These are phyloP conservation scores for Siphamia tubifer DNA, from an alignment of 2,113 vertebrate species.

Conservation along the genomic window DNA sequence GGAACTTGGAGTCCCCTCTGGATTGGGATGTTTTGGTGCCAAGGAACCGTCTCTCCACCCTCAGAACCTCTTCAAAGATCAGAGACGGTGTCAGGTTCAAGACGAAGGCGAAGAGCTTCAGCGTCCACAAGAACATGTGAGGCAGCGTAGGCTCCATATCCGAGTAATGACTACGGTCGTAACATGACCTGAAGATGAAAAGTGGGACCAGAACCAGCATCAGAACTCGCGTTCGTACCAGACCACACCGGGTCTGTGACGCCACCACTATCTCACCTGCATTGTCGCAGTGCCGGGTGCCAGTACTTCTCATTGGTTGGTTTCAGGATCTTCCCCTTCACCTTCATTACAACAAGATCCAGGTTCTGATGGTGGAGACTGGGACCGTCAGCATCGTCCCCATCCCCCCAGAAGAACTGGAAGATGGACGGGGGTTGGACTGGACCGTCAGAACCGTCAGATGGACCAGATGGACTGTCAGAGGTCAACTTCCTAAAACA, in stretches of 20 bases:
- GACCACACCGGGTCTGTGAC: background rate
- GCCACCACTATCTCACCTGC: background rate
- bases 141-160: constrained; percentile 60
- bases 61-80: constrained; percentile 64
- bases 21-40: no score
- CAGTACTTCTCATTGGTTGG: constrained; percentile 82
- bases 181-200: constrained; percentile 10
- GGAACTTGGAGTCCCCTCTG: no score
- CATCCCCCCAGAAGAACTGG: constrained; percentile 85
- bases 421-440: constrained; percentile 88
- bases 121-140: constrained; percentile 65
- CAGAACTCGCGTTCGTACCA: background rate
- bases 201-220: background rate
- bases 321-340: background rate
- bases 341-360: constrained; percentile 57
- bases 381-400: constrained; percentile 63
- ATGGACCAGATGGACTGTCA: background rate
- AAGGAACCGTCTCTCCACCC: constrained; percentile 64
- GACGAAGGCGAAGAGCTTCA: constrained; percentile 75
- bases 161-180: constrained; percentile 20
- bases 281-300: constrained; percentile 72
- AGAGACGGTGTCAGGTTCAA: constrained; percentile 43
- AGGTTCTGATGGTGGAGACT: constrained; percentile 84
- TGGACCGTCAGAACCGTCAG: background rate
- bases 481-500: constrained; percentile 82